Base-by-base conservation (phyloP, 2,113 vertebrate species). In the Corythornis madagascariensis region DNA sequence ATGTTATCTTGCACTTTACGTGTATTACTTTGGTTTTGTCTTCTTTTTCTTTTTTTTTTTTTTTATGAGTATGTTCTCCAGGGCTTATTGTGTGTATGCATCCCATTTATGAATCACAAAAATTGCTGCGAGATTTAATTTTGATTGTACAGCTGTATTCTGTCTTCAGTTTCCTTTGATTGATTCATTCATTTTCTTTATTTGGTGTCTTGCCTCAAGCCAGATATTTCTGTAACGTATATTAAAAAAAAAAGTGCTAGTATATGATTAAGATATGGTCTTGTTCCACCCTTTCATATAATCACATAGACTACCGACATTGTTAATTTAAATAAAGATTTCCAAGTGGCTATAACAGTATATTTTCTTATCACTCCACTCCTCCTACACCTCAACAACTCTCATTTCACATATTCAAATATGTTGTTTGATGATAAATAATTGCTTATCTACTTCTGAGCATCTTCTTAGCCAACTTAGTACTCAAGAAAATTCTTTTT, bases 21-120 rank as follows among this genome's bases (percentile, higher is more conserved):
- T 89, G 70, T 94, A 20, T 63, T 82, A 90, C 55, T 85, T 92
- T 86, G 60, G 65, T 95, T 89, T 86, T 69, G 28, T 76, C 19
- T 89, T 93, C 56, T 93, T 18, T 38, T 38, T 38, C 84, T 72
- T 88, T 81, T 92, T 55, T 86, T 72, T 88, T 81, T 92, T 55
- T 83, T 66, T 96, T 63, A 92, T 72, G 4, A 86, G 84, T 88
- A 7, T 19, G 26, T 80, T 95, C 67, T 93, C 57, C 31, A 56
- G 67, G 33, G 22, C 18, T 73, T 76, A 81, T 85, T 91, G 64
- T 90, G 50, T 83, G 20, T 7, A 42, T 86, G 52, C 8, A 70
- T 81, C 69, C 75, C 76, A 89, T 57, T 95, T 94, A 75, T 43
- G 4, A 11, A 33, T 12, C 25, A 81, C 72, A 63, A 92, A 94